Evolutionary conservation across 1,140 invertebrate genomes (phyloP), one percentile per base, ranked within the genome.

Genomic region (Drosophila bocqueti): DNA sequence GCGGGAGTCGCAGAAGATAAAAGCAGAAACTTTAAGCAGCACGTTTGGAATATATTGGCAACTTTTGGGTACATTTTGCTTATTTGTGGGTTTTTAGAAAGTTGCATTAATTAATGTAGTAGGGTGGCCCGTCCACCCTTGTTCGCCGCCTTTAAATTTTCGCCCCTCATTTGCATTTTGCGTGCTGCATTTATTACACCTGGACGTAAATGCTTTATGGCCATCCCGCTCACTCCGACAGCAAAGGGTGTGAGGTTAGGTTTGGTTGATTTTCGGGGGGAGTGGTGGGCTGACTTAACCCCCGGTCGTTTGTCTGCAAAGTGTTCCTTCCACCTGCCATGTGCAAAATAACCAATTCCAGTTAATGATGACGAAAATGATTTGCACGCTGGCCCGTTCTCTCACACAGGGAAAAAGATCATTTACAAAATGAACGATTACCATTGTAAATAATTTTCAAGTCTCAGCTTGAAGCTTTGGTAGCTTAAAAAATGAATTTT

Each of bases 331-430:
- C 81, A 84, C 81, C 81, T 83, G 82, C 77, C 78, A 34, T 71
- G 67, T 57, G 49, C 67, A 71, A 71, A 71, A 68, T 71, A 68
- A 71, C 74, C 74, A 61, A 78, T 78, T 69, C 67, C 66, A 77
- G 75, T 86, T 81, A 81, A 81, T 85, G 69, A 85, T 85, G 83
- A 85, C 83, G 75, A 85, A 85, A 85, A 85, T 64, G 68, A 84
- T 84, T 81, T 69, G 61, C 67, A 66, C 46, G 18, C 36, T 24
- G 69, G 34, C 55, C 42, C 36, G 47, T 36, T 74, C 29, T 29
- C 11, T 38, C 18, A 29, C 66, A 68, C 36, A 49, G 29, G 8
- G 13, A 58, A 42, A 57, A 38, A 62, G 31, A 61, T 65, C 21
- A 45, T 24, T 60, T 29, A 60, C 6, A 40, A 21, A 55, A 55